These are phyloP conservation scores for Lithodes maja DNA, from an alignment of 2,888 invertebrate species.

Conservation along the genomic window DNA sequence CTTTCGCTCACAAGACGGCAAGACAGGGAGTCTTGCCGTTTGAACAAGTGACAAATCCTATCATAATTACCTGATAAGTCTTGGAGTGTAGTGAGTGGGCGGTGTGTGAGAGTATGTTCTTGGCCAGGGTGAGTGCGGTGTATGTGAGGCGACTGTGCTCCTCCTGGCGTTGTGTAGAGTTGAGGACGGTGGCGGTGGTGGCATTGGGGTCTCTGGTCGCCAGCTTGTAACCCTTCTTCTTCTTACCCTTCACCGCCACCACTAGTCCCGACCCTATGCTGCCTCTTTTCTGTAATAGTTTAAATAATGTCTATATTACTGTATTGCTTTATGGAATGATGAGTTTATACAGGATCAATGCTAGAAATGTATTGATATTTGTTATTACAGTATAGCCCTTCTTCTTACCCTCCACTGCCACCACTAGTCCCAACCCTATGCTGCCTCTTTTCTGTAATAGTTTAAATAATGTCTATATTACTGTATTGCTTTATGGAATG, in stretches of 20 bases:
- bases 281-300: slow-evolving; percentile 3
- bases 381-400: background rate
- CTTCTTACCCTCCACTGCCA: background rate
- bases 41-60: no score
- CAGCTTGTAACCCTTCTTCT: background rate
- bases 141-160: background rate
- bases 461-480: background rate
- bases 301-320: background rate
- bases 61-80: background rate
- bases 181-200: background rate
- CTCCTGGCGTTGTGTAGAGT: background rate
- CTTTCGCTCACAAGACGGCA: no score
- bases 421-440: background rate
- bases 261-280: background rate
- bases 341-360: no score
- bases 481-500: no score
- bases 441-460: background rate
- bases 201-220: background rate
- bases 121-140: background rate
- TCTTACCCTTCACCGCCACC: background rate
- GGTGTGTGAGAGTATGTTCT: background rate
- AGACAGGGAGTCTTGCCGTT: no score
- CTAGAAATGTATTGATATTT: no score
- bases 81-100: background rate
- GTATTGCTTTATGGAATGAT: no score